Base-by-base conservation (phyloP, 2,113 vertebrate genomes). In the Jacana jacana region DNA sequence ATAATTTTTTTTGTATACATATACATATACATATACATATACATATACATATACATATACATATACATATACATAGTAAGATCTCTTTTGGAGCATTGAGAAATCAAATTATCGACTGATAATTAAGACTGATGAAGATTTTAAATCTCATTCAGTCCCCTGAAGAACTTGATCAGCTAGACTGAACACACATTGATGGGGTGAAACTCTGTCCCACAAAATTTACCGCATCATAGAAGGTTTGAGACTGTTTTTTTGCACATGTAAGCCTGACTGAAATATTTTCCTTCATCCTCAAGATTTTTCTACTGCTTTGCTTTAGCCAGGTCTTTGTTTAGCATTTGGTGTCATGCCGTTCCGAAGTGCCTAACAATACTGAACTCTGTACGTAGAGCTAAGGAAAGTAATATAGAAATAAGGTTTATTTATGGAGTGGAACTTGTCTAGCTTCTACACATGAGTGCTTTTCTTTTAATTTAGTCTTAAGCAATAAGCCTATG, bases 301-400 rank as follows among this genome's bases (percentile, higher is more conserved):
- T 20, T 22, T 71, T 46, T 23, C 49, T 49, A 7, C 7, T 75
- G 20, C 2, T 28, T 86, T 82, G 17, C 13, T 79, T 57, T 82
- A 52, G 11, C 23, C 17, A 75, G 20, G 19, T 42, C 13, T 55
- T 88, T 81, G 10, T 46, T 75, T 82, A 73, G 3, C 3, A 22
- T 81, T 66, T 70, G 3, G 3, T 52, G 9, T 48, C 10, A 63
- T 35, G 7, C 4, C 2, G 13, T 33, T 86, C 23, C 30, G 13
- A 71, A 66, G 17, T 37, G 13, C 5, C 6, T 33, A 65, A 27
- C 4, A 40, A 44, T 58, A 7, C 27, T 4, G 27, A 1, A 40
- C 3, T 27, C 28, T 54, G 8, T 22, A 49, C 0, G 0, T 17
- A 54, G 24, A 68, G 6, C 4, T 78, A 72, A 75, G 7, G 5